Base-by-base conservation (phyloP, 1,140 invertebrate species). In the Tetraneura akinire region DNA sequence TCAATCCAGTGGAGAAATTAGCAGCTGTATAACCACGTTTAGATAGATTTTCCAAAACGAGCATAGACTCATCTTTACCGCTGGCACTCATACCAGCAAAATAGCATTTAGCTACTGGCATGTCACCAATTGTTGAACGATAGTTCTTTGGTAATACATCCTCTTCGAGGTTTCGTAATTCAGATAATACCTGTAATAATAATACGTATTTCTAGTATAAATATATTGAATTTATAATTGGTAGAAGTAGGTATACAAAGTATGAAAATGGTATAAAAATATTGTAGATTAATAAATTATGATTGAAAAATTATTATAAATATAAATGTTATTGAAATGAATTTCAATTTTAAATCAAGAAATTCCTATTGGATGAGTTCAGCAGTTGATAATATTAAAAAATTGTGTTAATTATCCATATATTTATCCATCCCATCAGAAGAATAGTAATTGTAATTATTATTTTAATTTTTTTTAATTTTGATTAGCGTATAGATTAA, bases 1-100 rank as follows among this genome's bases (percentile, higher is more conserved):
- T 91, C 26, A 94, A 84, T 3, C 92, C 92, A 74, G 88, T 87
- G 0, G 90, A 89, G 82, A 93, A 93, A 82, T 92, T 84, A 71
- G 83, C 88, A 84, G 83, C 87, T 83, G 87, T 86, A 88, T 81
- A 90, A 87, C 32, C 85, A 82, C 0, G 86, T 85, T 81, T 88
- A 87, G 29, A 60, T 47, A 91, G 85, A 82, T 91, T 90, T 78
- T 90, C 88, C 18, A 91, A 83, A 0, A 91, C 90, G 71, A 92
- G 84, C 84, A 91, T 90, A 51, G 90, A 91, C 83, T 90, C 89
- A 0, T 88, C 86, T 5, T 88, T 86, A 80, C 87, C 87, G 9
- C 83, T 85, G 1, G 86, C 86, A 5, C 86, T 84, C 84, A 91
- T 91, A 81, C 90, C 88, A 1, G 90, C 90, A 83, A 91, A 88